A percentile compares a stretch with the other conserved stretches of the same genome.
Conservation (phyloP, 2,797 vertebrate genomes). For the Percopsis omiscomaycus region DNA sequence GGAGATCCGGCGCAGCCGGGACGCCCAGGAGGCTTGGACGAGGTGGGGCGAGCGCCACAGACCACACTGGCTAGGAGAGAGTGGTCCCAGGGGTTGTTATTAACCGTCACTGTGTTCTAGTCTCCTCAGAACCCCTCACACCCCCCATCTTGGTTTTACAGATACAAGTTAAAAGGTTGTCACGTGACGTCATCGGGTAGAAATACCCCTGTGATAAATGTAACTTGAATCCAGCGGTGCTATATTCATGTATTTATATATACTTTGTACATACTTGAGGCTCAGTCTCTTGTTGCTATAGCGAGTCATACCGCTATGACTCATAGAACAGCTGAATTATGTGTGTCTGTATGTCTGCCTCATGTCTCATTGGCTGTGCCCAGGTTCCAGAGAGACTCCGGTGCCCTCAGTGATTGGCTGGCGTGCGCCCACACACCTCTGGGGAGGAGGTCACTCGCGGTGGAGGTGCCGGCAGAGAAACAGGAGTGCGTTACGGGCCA, state of each 20-base stretch:
- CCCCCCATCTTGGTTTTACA: too few species aligned
- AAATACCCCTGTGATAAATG: too few species aligned
- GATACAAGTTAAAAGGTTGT: too few species aligned
- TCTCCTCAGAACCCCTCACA: too few species aligned
- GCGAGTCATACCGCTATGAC: too few species aligned
- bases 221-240: neutral
- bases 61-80: neutral
- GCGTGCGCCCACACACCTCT: slow-evolving; percentile 76
- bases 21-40: slow-evolving; percentile 69
- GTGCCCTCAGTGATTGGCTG: slow-evolving; percentile 82
- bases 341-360: too few species aligned
- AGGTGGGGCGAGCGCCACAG: slow-evolving; percentile 69
- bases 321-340: too few species aligned
- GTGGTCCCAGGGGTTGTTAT: too few species aligned
- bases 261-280: neutral
- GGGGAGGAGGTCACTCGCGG: slow-evolving; percentile 77
- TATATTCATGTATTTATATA: neutral
- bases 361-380: slow-evolving; percentile 1
- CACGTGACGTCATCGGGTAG: too few species aligned
- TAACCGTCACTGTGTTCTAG: too few species aligned
- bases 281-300: neutral
- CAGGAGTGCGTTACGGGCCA: slow-evolving; percentile 70
- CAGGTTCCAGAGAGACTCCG: slow-evolving; percentile 83
- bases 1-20: slow-evolving; percentile 77
- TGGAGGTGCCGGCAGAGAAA: slow-evolving; percentile 71